Percentiles rank a stretch among this genome's conserved stretches.
Evolutionary conservation across 2,888 invertebrate species (phyloP).

Genomic region (Leptopterna dolabrata): DNA sequence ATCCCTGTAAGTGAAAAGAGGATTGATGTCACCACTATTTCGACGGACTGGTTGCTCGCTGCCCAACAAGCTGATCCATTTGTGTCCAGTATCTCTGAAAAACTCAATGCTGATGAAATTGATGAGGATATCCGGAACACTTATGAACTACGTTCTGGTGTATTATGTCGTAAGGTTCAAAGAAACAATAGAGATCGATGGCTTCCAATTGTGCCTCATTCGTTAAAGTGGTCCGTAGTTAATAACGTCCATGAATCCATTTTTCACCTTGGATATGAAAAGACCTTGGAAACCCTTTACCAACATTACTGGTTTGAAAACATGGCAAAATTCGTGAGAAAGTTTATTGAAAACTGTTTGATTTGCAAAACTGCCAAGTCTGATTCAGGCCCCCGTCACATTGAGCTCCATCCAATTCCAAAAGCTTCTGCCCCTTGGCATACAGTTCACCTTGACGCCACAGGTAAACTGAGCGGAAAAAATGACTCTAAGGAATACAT

Average conservation of each 20-base stretch:
- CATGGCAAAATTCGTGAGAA: too few relatives aligned
- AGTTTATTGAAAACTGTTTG: too few relatives aligned
- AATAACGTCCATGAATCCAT: conserved; percentile 59
- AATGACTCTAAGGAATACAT: conserved; percentile 52
- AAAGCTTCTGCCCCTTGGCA: conserved; percentile 64
- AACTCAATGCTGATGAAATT: conserved; percentile 9
- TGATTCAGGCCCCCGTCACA: conserved; percentile 63
- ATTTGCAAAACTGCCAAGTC: conserved; percentile 64
- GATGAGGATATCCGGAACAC: conserved; percentile 21
- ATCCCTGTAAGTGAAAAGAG: neutral
- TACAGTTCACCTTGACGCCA: conserved; percentile 63
- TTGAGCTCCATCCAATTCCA: conserved; percentile 64
- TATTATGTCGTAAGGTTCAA: conserved; percentile 61
- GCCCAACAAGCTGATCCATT: conserved; percentile 19
- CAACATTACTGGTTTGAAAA: too few relatives aligned
- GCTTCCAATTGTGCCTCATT: conserved; percentile 23
- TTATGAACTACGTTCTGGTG: conserved; percentile 54
- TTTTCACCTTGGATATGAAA: conserved; percentile 18
- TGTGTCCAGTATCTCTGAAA: neutral
- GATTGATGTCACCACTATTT: too few relatives aligned
- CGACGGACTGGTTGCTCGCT: neutral
- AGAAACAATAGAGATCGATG: conserved; percentile 54
- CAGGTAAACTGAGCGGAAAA: conserved; percentile 62
- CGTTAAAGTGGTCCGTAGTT: conserved; percentile 63
- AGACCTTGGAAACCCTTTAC: neutral